Conservation (phyloP, 1,140 invertebrate genomes). For the Chironomus striatipennis region DNA sequence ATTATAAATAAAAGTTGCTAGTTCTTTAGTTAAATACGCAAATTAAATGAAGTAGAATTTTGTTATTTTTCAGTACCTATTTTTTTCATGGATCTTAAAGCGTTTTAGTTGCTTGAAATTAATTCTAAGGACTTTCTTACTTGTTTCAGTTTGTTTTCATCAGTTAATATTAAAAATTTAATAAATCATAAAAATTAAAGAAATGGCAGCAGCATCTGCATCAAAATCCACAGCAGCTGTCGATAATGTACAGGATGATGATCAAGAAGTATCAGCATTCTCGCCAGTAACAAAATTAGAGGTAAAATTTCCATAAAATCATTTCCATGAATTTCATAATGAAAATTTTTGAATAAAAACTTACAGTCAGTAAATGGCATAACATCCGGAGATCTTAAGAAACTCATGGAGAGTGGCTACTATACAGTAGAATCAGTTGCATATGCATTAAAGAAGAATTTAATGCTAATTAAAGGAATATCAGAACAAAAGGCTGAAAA, state of each 20-base stretch:
- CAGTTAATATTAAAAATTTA: too few relatives aligned
- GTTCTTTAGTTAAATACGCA: too few relatives aligned
- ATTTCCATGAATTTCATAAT: constrained; percentile 25
- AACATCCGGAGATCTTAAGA: constrained; percentile 82
- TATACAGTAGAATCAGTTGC: constrained; percentile 94
- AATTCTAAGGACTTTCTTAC: too few relatives aligned
- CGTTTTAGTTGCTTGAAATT: too few relatives aligned
- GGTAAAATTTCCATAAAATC: constrained; percentile 39
- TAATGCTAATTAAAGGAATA: constrained; percentile 90
- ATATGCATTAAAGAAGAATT: constrained; percentile 84
- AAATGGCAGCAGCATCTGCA: constrained; percentile 33
- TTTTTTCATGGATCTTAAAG: too few relatives aligned
- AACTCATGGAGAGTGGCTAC: constrained; percentile 85
- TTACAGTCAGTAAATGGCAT: constrained; percentile 59
- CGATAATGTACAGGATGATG: constrained; percentile 44
- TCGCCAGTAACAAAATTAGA: constrained; percentile 51
- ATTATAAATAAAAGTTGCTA: too few relatives aligned
- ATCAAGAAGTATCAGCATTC: constrained; percentile 50
- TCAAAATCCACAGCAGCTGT: constrained; percentile 40
- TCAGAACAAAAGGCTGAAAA: constrained; percentile 97
- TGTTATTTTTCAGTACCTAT: too few relatives aligned
- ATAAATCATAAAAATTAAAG: neutral
- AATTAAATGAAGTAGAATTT: too few relatives aligned
- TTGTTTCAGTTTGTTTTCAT: too few relatives aligned
- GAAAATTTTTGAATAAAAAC: constrained; percentile 24